Percentiles rank a stretch among this genome's conserved stretches.
phyloP scores from a whole-genome alignment of 2,113 vertebrate species.

The Sciurus niger region DNA sequence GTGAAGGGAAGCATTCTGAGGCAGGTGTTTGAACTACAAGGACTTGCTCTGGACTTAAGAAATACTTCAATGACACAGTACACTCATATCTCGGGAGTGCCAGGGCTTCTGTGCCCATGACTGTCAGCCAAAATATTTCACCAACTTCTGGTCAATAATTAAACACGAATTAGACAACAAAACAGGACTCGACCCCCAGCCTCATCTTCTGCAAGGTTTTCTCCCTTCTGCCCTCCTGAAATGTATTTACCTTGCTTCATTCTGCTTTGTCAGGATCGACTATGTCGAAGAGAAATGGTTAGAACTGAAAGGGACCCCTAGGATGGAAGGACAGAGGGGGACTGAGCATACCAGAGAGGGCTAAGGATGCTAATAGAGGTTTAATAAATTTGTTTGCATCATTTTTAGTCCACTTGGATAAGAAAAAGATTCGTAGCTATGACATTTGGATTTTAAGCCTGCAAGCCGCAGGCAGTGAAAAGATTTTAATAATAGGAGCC shows the following conservation, averaged over 20 bases:
- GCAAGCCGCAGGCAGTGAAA: slow-evolving; percentile 46
- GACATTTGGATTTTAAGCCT: slow-evolving; percentile 67
- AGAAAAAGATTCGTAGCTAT: slow-evolving; percentile 47
- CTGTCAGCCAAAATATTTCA: not conserved
- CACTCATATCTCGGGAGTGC: not conserved
- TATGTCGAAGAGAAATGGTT: not conserved
- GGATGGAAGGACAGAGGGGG: not conserved
- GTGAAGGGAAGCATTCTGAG: not conserved
- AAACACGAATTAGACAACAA: not conserved
- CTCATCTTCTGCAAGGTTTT: not conserved
- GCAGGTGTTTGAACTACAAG: not conserved
- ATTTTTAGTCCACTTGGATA: slow-evolving; percentile 29
- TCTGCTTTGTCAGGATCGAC: not conserved
- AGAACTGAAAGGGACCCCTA: not conserved
- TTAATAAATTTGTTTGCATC: slow-evolving; percentile 50
- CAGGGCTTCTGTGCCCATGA: not conserved
- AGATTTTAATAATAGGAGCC: not conserved
- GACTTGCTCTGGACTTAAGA: not conserved
- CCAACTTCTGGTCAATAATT: not conserved
- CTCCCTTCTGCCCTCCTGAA: not conserved
- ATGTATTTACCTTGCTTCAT: not conserved
- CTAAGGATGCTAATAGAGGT: not conserved
- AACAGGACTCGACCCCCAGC: not conserved
- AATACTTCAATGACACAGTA: not conserved
- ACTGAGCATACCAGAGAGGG: rapidly evolving